Evolutionary conservation across 1,140 invertebrate genomes (phyloP).

Genomic region (Drosophila kikkawai): DNA sequence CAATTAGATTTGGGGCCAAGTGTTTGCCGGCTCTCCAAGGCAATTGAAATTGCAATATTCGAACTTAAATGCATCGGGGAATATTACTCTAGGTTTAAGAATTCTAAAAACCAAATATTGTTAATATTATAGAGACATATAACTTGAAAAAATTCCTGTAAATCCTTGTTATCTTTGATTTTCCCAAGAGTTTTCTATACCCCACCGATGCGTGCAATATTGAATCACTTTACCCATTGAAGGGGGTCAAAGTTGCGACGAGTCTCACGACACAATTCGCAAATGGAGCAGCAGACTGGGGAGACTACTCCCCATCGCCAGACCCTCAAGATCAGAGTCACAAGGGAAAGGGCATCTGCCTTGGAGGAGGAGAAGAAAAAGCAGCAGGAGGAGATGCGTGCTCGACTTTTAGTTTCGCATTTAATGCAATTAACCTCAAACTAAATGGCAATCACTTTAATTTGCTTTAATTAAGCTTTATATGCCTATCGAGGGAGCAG

Average conservation of each 20-base stretch:
- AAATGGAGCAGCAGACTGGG: conserved; percentile 40
- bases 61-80: neutral
- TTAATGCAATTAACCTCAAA: conserved; percentile 84
- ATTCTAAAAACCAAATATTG: neutral
- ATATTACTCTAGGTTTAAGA: neutral
- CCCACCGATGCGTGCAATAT: conserved; percentile 31
- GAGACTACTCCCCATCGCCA: conserved; percentile 13
- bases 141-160: neutral
- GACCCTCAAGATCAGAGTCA: conserved; percentile 21
- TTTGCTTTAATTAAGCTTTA: conserved; percentile 84
- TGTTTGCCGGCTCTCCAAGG: conserved; percentile 28
- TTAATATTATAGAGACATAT: neutral
- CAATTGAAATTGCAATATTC: conserved; percentile 6
- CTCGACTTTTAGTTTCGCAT: conserved; percentile 73
- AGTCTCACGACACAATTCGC: conserved; percentile 73
- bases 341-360: conserved; percentile 11
- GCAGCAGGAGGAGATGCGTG: conserved; percentile 40
- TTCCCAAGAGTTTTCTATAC: conserved; percentile 5
- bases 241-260: conserved; percentile 62
- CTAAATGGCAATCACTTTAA: conserved; percentile 84
- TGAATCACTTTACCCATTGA: conserved; percentile 64
- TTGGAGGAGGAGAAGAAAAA: neutral
- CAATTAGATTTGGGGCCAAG: conserved; percentile 57
- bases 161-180: neutral
- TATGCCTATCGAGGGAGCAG: conserved; percentile 60